Percentiles rank a stretch among this genome's conserved stretches.
Evolutionary conservation across 2,888 invertebrate species (phyloP).

Genomic region (Drosophila aldrichi): DNA sequence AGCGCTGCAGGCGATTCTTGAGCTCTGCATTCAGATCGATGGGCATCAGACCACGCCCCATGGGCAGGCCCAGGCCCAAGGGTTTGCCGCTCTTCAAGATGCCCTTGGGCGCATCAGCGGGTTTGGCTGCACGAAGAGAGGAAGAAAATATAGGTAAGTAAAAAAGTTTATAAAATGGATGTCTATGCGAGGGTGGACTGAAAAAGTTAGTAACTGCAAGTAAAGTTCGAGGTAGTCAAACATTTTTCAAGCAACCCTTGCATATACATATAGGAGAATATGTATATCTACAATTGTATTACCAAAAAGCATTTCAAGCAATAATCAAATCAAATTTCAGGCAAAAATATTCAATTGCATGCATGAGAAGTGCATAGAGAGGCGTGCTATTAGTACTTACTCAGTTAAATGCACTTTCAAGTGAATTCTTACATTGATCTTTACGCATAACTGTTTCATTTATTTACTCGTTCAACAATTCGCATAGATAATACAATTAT

Average conservation of each 20-base stretch:
- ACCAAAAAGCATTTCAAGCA: constrained; percentile 8
- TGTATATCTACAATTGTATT: background rate
- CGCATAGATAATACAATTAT: constrained; percentile 58
- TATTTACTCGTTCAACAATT: constrained; percentile 68
- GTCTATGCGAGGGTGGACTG: background rate
- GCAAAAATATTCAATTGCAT: constrained; percentile 12
- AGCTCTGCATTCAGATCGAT: constrained; percentile 84
- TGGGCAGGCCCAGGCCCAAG: constrained; percentile 67
- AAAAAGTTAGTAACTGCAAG: background rate
- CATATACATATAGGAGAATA: background rate
- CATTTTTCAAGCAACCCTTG: background rate
- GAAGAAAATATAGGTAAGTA: background rate
- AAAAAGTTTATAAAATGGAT: background rate
- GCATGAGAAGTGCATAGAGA: constrained; percentile 32
- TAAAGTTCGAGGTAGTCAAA: too few relatives aligned
- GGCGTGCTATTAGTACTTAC: constrained; percentile 41
- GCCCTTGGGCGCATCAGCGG: constrained; percentile 71
- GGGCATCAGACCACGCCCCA: constrained; percentile 83
- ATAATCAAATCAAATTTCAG: constrained; percentile 9
- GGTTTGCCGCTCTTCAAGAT: constrained; percentile 81
- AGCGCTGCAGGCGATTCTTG: constrained; percentile 84
- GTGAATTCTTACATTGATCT: constrained; percentile 4
- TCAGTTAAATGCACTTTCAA: background rate
- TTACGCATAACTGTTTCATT: constrained; percentile 61
- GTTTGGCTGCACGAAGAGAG: constrained; percentile 37